Evolutionary conservation across 2,888 invertebrate species (phyloP).

Genomic region (Podabrus alpinus): DNA sequence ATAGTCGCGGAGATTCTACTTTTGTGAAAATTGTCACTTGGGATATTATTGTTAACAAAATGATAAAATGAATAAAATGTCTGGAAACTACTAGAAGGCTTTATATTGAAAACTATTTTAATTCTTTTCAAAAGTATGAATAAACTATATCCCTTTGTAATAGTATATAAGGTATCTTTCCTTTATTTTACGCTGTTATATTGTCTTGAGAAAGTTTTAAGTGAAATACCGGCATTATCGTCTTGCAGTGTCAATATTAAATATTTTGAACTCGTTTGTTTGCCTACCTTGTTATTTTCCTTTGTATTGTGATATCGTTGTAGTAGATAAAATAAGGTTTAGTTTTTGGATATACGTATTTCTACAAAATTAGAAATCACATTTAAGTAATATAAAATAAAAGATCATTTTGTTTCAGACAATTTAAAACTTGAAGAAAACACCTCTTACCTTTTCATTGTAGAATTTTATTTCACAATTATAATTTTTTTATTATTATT

Average conservation of each 20-base stretch:
- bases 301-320: conserved; percentile 29
- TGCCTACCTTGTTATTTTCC: conserved; percentile 23
- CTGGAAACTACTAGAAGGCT: background rate
- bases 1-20: background rate
- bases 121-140: background rate
- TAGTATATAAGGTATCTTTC: background rate
- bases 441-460: too few relatives aligned
- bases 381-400: background rate
- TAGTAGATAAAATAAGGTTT: background rate
- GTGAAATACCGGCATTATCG: conserved; percentile 31
- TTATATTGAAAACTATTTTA: background rate
- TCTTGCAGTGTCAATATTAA: conserved; percentile 35
- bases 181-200: background rate
- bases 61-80: background rate
- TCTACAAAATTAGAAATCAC: background rate
- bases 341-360: background rate
- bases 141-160: background rate
- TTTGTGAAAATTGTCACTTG: background rate
- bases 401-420: background rate
- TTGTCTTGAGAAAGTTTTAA: conserved; percentile 17
- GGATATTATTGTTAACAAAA: background rate
- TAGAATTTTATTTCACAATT: too few relatives aligned
- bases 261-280: conserved; percentile 34
- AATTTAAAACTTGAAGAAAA: background rate
- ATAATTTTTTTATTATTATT: background rate